These are phyloP conservation scores for Stichopus chloronotus DNA, from an alignment of 35 echinoderm and acorn worm species.

Conservation along the genomic window DNA sequence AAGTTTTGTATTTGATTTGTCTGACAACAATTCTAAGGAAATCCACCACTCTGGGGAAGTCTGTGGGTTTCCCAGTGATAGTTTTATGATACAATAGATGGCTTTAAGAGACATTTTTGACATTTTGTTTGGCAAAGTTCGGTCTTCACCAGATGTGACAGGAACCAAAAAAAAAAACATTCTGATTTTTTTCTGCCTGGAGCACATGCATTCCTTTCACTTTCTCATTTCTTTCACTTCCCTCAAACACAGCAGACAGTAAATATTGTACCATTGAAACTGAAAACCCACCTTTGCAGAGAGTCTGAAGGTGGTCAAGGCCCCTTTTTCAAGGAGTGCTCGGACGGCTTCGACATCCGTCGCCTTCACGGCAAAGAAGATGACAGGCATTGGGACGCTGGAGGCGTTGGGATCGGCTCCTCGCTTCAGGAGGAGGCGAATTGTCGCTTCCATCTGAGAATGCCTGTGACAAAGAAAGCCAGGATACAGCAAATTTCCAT, in stretches of 20 bases:
- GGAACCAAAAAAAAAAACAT: no score
- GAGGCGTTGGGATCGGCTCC: constrained; percentile 96
- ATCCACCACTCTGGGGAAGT: no score
- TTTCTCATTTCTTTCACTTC: background rate
- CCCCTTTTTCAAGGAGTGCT: constrained; percentile 83
- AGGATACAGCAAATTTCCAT: background rate
- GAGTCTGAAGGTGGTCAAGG: constrained; percentile 71
- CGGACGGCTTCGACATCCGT: constrained; percentile 90
- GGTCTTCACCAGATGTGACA: no score
- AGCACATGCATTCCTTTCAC: no score
- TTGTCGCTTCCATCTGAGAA: constrained; percentile 94
- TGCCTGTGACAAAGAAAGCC: constrained; percentile 59
- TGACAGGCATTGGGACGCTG: constrained; percentile 87
- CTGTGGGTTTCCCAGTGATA: no score
- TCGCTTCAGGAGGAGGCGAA: constrained; percentile 80
- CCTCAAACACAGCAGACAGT: no score
- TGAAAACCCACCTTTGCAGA: constrained; percentile 66
- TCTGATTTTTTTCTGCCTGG: no score
- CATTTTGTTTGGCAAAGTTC: no score
- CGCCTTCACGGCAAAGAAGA: constrained; percentile 98
- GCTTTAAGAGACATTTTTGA: no score
- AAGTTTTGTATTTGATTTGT: no score
- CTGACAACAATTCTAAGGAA: no score
- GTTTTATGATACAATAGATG: no score
- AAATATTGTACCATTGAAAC: background rate